Base-by-base conservation (phyloP, 1,140 invertebrate species). In the Pentalonia nigronervosa region DNA sequence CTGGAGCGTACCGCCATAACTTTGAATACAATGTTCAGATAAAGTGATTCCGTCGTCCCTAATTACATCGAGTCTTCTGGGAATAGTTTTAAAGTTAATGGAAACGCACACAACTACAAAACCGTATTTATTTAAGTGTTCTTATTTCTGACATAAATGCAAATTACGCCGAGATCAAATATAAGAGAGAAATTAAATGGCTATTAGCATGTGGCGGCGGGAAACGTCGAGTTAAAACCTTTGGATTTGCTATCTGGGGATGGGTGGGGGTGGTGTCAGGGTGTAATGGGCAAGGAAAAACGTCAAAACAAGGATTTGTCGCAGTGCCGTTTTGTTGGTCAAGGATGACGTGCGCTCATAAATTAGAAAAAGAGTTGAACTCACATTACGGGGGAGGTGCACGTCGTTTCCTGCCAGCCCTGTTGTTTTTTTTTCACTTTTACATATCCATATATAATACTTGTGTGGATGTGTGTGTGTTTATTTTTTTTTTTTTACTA, bases 361-460 rank as follows among this genome's bases (percentile, higher is more conserved):
- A 81, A 93, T 53, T 93, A 93, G 48, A 84, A 86, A 93, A 93
- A 93, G 81, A 93, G n/a, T 84, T 50, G 76, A 41, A 50, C 25
- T 25, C n/a, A n/a, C 34, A 86, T 67, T 60, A 60, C 0, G 1
- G 67, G 36, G 47, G 23, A 92, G n/a, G 21, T 1, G 47, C 2
- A 45, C 2, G n/a, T 9, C 0, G 36, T 60, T 89, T 89, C 50
- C n/a, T 41, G 23, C 88, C n/a, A 21, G 36, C 36, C 23, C 14
- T 67, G 30, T 60, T 25, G 30, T 90, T 90, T 41, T 90, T 88
- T 56, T 90, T 92, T 81, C 48, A 76, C 36, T 91, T 48, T n/a
- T 87, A n/a, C 8, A 41, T 48, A 87, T 67, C 14, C 36, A 21
- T 41, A 45, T 45, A 60, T 60, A 88, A 60, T 60, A 60, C 30